phyloP scores from a whole-genome alignment of 2,797 vertebrate genomes.

The Sparus aurata region DNA sequence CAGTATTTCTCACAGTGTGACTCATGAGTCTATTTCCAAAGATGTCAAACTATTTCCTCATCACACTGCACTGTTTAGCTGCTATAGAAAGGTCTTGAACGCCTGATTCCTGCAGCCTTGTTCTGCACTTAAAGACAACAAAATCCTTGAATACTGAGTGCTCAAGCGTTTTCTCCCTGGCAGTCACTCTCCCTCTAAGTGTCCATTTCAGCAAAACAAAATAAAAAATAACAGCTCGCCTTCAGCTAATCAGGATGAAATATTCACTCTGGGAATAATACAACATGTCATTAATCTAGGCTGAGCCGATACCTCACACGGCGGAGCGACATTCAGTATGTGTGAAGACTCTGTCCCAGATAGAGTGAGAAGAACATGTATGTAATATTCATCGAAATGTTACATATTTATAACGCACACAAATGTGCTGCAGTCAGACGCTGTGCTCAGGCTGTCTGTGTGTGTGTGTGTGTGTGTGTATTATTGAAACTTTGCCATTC shows the following conservation, averaged over 20 bases:
- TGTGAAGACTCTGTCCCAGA: conserved; percentile 60
- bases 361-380: conserved; percentile 66
- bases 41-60: neutral
- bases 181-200: neutral
- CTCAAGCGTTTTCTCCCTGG: neutral
- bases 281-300: conserved; percentile 24
- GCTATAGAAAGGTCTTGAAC: neutral
- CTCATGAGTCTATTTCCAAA: neutral
- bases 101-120: neutral
- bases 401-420: conserved; percentile 70
- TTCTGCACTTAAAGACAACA: too few relatives aligned
- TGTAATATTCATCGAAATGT: conserved; percentile 73
- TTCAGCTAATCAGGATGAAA: conserved; percentile 23
- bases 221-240: conserved; percentile 29
- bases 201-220: conserved; percentile 30
- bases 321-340: conserved; percentile 11
- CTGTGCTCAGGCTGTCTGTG: conserved; percentile 7
- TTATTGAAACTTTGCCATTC: conserved; percentile 51
- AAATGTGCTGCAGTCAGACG: conserved; percentile 39
- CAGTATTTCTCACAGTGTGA: neutral
- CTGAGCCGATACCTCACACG: conserved; percentile 28
- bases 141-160: neutral
- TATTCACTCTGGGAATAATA: conserved; percentile 21
- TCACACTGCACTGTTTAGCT: too few relatives aligned
- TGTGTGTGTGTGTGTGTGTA: conserved; percentile 22